Conservation (phyloP, 2,113 vertebrate genomes). For the Perca flavescens region DNA sequence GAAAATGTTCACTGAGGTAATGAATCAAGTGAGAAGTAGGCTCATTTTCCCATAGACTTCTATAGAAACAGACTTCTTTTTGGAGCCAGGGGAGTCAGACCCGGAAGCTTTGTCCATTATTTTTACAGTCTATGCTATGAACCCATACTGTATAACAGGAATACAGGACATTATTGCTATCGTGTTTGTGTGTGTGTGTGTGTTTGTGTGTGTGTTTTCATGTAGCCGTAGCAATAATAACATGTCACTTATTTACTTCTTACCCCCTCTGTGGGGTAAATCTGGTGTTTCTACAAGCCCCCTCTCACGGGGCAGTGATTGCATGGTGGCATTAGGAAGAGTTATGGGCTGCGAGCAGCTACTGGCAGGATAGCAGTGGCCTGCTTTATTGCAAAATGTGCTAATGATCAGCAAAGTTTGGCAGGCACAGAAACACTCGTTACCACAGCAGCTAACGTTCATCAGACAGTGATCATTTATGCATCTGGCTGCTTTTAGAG, state of each 20-base stretch:
- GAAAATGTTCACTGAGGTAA: no score
- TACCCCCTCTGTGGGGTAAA: background rate
- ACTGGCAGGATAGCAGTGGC: constrained; percentile 30
- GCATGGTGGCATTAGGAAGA: constrained; percentile 22
- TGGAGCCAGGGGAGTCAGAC: no score
- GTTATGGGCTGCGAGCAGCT: constrained; percentile 33
- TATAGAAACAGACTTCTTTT: no score
- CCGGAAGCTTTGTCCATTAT: no score
- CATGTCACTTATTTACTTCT: background rate
- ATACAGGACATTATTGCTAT: no score
- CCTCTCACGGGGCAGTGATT: background rate
- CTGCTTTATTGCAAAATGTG: constrained; percentile 45
- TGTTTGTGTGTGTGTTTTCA: background rate
- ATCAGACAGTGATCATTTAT: background rate
- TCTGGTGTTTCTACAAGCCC: background rate
- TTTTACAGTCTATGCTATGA: no score
- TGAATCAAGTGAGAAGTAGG: no score
- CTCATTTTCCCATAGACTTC: no score
- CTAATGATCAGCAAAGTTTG: constrained; percentile 48
- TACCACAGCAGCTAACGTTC: background rate
- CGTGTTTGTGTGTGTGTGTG: background rate
- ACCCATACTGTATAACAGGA: no score
- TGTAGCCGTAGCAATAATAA: background rate
- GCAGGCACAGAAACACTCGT: constrained; percentile 42
- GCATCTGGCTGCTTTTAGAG: background rate